Evolutionary conservation across 1,140 invertebrate genomes (phyloP).

Genomic region (Laupala kohalensis): DNA sequence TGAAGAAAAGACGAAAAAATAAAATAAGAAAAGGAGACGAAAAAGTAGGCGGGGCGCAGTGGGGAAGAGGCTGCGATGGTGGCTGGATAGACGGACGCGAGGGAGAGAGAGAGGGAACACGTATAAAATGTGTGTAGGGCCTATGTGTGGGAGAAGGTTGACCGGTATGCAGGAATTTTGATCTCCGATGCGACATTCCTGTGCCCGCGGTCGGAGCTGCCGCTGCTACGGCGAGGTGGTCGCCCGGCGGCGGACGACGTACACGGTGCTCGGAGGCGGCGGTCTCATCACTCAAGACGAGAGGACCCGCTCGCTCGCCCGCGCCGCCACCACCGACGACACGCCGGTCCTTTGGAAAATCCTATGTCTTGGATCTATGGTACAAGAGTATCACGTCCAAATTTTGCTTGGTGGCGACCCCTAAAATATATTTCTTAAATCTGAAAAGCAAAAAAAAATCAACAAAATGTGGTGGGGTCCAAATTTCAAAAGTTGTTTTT

Average conservation of each 20-base stretch:
- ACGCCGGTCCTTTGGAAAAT: neutral
- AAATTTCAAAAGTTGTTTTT: too few species aligned
- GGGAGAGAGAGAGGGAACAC: neutral
- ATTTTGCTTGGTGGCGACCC: too few species aligned
- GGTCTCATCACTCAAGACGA: neutral
- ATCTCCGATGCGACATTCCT: conserved; percentile 9
- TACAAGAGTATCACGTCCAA: too few species aligned
- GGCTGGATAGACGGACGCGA: neutral
- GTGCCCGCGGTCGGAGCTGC: neutral
- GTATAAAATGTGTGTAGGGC: neutral
- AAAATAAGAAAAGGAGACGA: neutral
- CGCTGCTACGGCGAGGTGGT: neutral
- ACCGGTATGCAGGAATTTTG: conserved; percentile 9
- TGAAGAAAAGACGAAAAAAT: neutral
- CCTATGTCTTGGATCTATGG: too few species aligned
- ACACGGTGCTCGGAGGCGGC: neutral
- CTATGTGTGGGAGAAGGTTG: neutral
- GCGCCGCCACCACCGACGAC: neutral
- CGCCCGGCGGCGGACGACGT: too few species aligned
- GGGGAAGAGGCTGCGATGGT: neutral
- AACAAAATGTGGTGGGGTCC: too few species aligned
- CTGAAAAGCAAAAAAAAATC: too few species aligned
- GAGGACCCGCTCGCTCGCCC: too few species aligned
- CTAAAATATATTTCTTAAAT: too few species aligned
- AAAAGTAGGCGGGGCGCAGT: neutral